A percentile compares a stretch with the other conserved stretches of the same genome.
Conservation (phyloP, 1,140 invertebrate species). For the Pseudomyrmex dendroicus region DNA sequence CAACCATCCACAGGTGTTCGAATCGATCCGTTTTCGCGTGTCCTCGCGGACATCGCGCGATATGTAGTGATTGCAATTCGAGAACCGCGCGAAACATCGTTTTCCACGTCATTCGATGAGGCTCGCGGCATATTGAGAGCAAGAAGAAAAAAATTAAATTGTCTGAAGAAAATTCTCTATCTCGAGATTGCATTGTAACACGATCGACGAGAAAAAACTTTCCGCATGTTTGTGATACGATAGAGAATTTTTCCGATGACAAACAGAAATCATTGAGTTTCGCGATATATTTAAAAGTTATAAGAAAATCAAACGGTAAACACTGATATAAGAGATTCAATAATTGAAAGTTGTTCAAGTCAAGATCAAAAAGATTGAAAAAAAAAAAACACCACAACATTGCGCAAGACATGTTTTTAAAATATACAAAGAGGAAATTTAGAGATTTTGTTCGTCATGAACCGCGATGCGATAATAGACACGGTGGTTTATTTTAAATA, state of each 20-base stretch:
- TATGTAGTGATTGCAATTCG: neutral
- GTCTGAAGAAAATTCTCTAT: neutral
- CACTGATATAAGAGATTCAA: neutral
- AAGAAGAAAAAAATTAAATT: neutral
- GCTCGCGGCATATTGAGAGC: neutral
- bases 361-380: neutral
- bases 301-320: neutral
- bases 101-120: neutral
- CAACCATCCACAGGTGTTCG: slow-evolving; percentile 43
- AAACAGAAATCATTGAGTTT: neutral
- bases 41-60: neutral
- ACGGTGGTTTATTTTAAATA: slow-evolving; percentile 21
- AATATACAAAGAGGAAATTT: neutral
- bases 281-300: neutral
- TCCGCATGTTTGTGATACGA: too few species aligned
- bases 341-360: neutral
- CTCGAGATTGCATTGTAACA: neutral
- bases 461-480: neutral
- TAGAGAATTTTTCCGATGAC: neutral
- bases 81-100: neutral
- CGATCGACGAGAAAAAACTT: neutral
- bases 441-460: neutral
- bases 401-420: neutral
- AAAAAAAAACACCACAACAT: neutral
- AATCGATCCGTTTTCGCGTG: slow-evolving; percentile 33